phyloP scores from a whole-genome alignment of 1,140 invertebrate genomes.

The Coelopa frigida region DNA sequence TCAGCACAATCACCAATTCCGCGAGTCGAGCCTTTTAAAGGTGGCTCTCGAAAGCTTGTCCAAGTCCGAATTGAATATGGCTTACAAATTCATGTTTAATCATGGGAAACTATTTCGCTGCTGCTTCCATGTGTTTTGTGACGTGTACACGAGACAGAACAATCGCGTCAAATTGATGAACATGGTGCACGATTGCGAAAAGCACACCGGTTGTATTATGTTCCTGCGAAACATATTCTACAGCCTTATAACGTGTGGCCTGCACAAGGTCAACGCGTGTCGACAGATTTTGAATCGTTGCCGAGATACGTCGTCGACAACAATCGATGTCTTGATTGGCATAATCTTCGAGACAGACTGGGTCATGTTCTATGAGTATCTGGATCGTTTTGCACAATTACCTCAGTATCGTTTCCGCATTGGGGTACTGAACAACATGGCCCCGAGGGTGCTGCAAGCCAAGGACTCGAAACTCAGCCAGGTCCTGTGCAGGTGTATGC shows the following conservation, averaged over 20 bases:
- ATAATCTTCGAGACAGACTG: conserved; percentile 8
- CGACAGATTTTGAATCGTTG: conserved; percentile 3
- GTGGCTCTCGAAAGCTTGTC: background rate
- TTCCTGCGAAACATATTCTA: conserved; percentile 5
- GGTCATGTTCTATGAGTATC: conserved; percentile 4
- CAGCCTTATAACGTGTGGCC: background rate
- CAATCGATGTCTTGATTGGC: conserved; percentile 1
- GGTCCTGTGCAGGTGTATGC: conserved; percentile 3
- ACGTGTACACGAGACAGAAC: conserved; percentile 1
- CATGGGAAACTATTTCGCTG: conserved; percentile 1
- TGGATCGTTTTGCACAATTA: conserved; percentile 2
- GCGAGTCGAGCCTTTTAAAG: background rate
- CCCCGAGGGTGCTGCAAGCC: background rate
- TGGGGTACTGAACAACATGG: conserved; percentile 3
- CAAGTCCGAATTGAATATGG: background rate
- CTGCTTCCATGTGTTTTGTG: conserved; percentile 5
- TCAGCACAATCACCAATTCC: background rate
- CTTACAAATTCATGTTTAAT: conserved; percentile 7
- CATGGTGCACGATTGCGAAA: conserved; percentile 5
- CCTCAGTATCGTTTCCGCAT: background rate
- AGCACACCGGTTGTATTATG: background rate
- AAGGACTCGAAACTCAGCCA: conserved; percentile 1
- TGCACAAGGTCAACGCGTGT: conserved; percentile 8
- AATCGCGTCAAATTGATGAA: background rate
- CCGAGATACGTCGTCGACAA: background rate